Evolutionary conservation across 2,797 vertebrate species (phyloP), one percentile per base, ranked within the genome.

Genomic region (Ataeniobius toweri): DNA sequence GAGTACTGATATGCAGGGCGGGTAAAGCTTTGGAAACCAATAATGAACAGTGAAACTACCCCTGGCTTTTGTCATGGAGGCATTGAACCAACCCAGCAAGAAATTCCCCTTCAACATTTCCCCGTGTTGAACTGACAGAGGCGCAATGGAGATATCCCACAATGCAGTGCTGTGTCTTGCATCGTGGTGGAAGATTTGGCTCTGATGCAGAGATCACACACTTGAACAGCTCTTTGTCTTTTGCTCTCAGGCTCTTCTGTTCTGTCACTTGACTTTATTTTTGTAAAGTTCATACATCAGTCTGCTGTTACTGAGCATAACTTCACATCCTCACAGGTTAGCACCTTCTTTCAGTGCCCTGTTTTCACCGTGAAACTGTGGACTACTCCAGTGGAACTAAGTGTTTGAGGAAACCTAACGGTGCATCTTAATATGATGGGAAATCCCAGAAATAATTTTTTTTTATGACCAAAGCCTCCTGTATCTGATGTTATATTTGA

Each of bases 41-140:
- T 13, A 28, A 5, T 18, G 76, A 28, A 79, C 41, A 68, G 65
- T n/a, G 65, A 86, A 89, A 85, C 67, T 63, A 61, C 70, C 69
- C 72, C 46, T 46, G 16, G 48, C 76, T 85, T 86, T 86, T 82
- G 76, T 85, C 83, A 85, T 76, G 81, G 73, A 88, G 70, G 55
- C 71, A 86, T 88, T 85, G 51, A 78, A 86, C 82, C 74, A 65
- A 84, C 88, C 93, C 91, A 89, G 91, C 87, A 48, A 86, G 86
- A 92, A 84, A 88, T 85, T 89, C 84, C 86, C 92, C 88, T 93
- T 94, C 86, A 84, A 24, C 76, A 70, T n/a, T 73, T 26, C 75
- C 90, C 92, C 84, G 82, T 46, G 84, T 83, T 51, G 63, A 86
- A 79, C 53, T 36, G 14, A 72, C 44, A 50, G 80, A 79, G 53